Base-by-base conservation (phyloP, 1,140 invertebrate genomes). In the Eubasilissa regina region DNA sequence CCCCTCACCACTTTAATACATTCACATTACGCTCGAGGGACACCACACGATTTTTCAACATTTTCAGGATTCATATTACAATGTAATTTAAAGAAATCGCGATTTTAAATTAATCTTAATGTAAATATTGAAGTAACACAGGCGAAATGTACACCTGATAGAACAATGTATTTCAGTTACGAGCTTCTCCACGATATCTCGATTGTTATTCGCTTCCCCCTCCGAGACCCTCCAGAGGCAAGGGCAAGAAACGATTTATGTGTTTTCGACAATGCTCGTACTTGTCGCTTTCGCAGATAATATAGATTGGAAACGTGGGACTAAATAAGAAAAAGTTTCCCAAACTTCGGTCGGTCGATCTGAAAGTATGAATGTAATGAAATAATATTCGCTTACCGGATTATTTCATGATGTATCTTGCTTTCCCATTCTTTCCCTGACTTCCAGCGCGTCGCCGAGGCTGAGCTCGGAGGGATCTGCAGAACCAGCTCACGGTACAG, bases 331-430 rank as follows among this genome's bases (percentile, higher is more conserved):
- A 15, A 48, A 48, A 70, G 66, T 70, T 70, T 70, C 17, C 15
- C 47, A 19, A 43, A 64, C 9, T 64, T 64, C 4, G 19, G 19
- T 64, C 4, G 19, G 10, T 10, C 6, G n/a, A 25, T 35, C 7
- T 19, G 25, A 25, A 13, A 35, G 19, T 44, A 47, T 45, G 47
- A 47, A 70, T 10, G 47, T 51, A 12, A 17, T 3, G 9, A 47
- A 70, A 75, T 75, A 17, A n/a, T 25, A 66, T 15, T 35, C 9
- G 60, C 80, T 44, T 55, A 81, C 80, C 80, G 78, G 80, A 74
- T 78, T 81, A 81, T 79, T 81, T 81, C 80, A 81, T 81, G 80
- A 77, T 81, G 73, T 75, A 62, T 81, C 76, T 35, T 81, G 80
- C 44, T 53, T 78, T 64, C 72, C 80, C 80, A 81, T 81, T 75